Base-by-base conservation (phyloP, 2,797 vertebrate genomes). In the Onychomys torridus region DNA sequence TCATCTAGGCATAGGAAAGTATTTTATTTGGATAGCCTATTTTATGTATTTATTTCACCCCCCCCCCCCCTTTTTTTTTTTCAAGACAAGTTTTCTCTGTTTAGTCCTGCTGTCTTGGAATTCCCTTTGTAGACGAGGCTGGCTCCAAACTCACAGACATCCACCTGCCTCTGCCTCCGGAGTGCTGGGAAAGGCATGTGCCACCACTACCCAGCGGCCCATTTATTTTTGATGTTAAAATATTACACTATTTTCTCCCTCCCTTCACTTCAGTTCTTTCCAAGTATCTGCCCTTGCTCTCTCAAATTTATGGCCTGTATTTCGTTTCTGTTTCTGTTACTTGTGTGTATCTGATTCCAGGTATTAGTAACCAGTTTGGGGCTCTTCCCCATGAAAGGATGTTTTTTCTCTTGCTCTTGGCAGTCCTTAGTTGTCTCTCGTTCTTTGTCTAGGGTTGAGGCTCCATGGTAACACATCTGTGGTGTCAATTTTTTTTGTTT, bases 21-120 rank as follows among this genome's bases (percentile, higher is more conserved):
- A 10, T 82, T 94, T 93, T 89, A 89, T 85, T 96, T 85, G 81
- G 40, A 82, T 75, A 19, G 81, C 6, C 10, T 84, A 21, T 65
- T 95, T 95, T 52, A 89, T 17, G 6, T 16, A 61, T 89, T 94
- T 59, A 32, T 49, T 78, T 78, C n/a, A n/a, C n/a, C n/a, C n/a
- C n/a, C n/a, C n/a, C 12, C 12, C 49, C 49, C 49, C 10, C 13
- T 12, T 49, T 52, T 52, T 46, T 46, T 52, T 12, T 52, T 52
- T 52, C 49, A 52, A 52, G 12, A 52, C 49, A 52, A 52, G 49
- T 12, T 52, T 8, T 52, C 49, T 52, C 49, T 52, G 49, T 52
- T 52, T 52, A 52, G 49, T 52, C 49, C 12, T 52, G 49, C 49
- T 52, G 49, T 52, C 49, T 52, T 52, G 49, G 49, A 52, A 52